These are phyloP conservation scores for Petromus typicus DNA, from an alignment of 2,113 vertebrate species.

Conservation along the genomic window DNA sequence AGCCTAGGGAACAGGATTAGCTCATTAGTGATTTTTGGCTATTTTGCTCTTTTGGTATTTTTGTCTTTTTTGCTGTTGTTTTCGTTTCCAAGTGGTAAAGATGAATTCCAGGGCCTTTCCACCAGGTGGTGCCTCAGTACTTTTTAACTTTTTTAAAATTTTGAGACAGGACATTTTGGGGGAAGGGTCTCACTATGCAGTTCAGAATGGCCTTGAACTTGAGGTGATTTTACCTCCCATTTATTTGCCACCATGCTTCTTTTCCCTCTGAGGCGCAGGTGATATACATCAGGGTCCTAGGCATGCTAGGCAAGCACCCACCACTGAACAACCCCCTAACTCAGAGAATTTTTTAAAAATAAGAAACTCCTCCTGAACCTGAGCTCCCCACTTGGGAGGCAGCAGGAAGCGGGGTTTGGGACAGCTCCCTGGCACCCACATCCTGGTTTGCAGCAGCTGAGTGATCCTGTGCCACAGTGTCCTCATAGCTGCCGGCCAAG, in stretches of 20 bases:
- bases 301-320: not conserved
- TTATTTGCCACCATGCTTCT: not conserved
- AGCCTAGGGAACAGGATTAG: no score
- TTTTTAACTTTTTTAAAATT: not conserved
- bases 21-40: not conserved
- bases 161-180: not conserved
- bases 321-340: not conserved
- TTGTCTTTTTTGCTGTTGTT: not conserved
- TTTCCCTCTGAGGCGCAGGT: not conserved
- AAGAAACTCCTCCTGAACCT: not conserved
- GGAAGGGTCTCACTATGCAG: not conserved
- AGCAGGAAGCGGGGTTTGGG: no score
- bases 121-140: no score
- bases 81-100: not conserved
- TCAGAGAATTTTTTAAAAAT: not conserved
- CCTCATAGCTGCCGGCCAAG: not conserved
- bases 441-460: not conserved
- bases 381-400: no score
- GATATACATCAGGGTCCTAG: no score
- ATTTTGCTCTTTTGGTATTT: no score
- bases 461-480: no score
- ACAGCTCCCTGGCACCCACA: rapidly evolving
- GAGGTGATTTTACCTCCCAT: not conserved
- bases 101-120: not conserved
- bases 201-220: not conserved